Evolutionary conservation across 2,888 invertebrate genomes (phyloP), one percentile per base, ranked within the genome.

Genomic region (Lapara coniferarum): DNA sequence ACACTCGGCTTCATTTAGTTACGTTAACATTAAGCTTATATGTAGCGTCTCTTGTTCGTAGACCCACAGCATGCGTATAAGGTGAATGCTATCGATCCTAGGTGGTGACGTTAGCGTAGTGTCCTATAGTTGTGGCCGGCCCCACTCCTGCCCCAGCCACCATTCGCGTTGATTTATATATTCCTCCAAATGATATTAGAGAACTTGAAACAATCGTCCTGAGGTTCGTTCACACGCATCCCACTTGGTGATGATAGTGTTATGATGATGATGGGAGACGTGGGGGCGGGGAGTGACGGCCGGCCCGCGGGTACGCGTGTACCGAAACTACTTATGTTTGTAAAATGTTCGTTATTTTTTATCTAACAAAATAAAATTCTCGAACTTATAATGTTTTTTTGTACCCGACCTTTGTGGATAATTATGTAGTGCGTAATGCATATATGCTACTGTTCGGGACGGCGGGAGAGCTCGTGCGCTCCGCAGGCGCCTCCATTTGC

Each of bases 311-410:
- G 69, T 69, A 70, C 71, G 72, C 70, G 68, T 70, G 68, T 68
- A 70, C 73, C 74, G 73, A 73, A 72, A 73, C 19, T 69, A 69
- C 53, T 76, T 73, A 73, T 80, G 75, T 77, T 73, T 69, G 73
- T 74, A 72, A 74, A 16, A 77, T 73, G 71, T 71, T 74, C 75
- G 73, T 78, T 77, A 74, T 78, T 76, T 76, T 73, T 74, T 75
- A 73, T 63, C 59, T 59, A 59, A 52, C 74, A 75, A 75, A 76
- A 77, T 77, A 77, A 77, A 78, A 75, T 70, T 74, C 72, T 77
- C 74, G 74, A 74, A 74, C 76, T 75, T 77, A n/a, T 55, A 69
- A 73, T 77, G 74, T 78, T 79, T 77, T 57, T 71, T 77, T 79
- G 72, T 69, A 66, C 67, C 70, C 51, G 52, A 66, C 57, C 30